Evolutionary conservation across 2,797 vertebrate genomes (phyloP).

Genomic region (Netta rufina): DNA sequence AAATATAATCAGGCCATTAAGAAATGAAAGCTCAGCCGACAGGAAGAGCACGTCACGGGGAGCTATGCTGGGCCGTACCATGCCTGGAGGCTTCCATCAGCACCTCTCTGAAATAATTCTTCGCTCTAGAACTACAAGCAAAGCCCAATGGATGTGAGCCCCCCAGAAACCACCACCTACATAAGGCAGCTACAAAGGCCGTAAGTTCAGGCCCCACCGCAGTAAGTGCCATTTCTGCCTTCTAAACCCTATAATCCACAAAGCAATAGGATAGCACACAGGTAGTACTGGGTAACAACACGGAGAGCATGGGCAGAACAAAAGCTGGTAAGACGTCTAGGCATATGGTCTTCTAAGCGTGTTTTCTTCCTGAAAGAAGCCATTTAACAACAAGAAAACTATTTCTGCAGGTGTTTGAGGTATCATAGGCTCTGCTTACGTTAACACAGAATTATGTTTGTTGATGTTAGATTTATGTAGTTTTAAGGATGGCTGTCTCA

Average conservation of each 20-base stretch:
- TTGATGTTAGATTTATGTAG: rapidly evolving
- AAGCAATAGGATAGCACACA: not conserved
- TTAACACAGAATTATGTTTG: not conserved
- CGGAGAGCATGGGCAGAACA: not conserved
- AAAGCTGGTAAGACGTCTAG: not conserved
- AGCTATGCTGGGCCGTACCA: not conserved
- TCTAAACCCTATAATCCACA: not conserved
- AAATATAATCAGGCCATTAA: not conserved
- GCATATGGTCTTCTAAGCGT: not conserved
- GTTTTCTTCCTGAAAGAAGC: not conserved
- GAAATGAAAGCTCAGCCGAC: not conserved
- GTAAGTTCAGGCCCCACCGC: not conserved
- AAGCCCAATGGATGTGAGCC: not conserved
- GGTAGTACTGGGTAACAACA: not conserved
- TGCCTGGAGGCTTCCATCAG: not conserved
- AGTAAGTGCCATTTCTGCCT: not conserved
- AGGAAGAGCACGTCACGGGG: not conserved
- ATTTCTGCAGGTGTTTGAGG: not conserved
- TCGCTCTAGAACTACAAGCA: not conserved
- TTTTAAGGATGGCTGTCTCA: not conserved
- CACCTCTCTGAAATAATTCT: not conserved
- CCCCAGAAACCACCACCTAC: not conserved
- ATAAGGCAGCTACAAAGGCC: rapidly evolving
- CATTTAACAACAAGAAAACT: not conserved
- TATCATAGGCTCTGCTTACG: not conserved